Percentiles rank a stretch among this genome's conserved stretches.
Conservation (phyloP, 2,797 vertebrate genomes). For the Mormyrops boulengeri region DNA sequence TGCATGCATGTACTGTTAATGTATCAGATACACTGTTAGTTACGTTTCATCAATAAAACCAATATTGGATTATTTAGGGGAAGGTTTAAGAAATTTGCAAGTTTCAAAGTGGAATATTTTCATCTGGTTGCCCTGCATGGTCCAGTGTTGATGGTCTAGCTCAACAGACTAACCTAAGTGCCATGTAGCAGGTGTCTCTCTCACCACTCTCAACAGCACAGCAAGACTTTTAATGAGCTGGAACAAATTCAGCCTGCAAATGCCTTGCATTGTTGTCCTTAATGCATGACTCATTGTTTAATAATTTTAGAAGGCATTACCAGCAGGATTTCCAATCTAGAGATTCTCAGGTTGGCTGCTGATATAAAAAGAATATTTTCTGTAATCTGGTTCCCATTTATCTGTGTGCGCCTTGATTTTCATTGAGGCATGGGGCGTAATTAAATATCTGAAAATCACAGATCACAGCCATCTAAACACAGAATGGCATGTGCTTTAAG, state of each 20-base stretch:
- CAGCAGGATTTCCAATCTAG: neutral
- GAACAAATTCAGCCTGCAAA: neutral
- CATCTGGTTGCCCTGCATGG: neutral
- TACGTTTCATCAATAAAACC: neutral
- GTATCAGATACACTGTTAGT: neutral
- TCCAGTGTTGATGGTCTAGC: neutral
- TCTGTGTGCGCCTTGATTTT: neutral
- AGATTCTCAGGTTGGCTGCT: neutral
- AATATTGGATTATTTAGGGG: neutral
- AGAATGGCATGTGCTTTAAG: neutral
- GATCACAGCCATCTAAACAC: neutral
- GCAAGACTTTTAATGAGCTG: neutral
- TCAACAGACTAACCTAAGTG: neutral
- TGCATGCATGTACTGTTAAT: neutral
- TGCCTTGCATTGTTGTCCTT: neutral
- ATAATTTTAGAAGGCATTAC: neutral
- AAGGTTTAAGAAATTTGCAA: neutral
- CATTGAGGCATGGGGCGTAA: neutral
- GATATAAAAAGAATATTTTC: neutral
- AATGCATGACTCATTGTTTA: neutral
- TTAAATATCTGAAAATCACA: neutral
- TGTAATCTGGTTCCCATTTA: neutral
- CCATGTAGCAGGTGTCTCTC: neutral
- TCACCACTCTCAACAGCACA: neutral
- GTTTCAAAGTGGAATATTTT: neutral